phyloP scores from a whole-genome alignment of 2,113 vertebrate species.

The Coracopsis vasa region DNA sequence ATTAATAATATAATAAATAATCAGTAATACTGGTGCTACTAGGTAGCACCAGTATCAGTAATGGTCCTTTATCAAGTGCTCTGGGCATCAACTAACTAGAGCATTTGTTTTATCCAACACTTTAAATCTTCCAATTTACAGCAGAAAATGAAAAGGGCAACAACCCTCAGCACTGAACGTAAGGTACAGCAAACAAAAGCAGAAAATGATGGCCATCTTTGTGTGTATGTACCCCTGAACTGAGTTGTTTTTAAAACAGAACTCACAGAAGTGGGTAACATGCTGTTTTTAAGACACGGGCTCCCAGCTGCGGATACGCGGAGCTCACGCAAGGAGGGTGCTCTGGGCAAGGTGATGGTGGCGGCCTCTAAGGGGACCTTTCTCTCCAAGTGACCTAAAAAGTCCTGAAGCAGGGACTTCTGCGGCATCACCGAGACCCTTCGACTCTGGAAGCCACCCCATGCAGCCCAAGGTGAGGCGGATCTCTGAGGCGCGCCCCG shows the following conservation, averaged over 20 bases:
- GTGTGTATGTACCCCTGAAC: rapidly evolving
- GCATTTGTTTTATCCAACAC: neutral
- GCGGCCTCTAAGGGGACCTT: neutral
- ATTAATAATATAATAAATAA: no score
- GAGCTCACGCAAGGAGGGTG: rapidly evolving
- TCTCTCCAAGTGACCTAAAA: no score
- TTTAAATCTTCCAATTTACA: neutral
- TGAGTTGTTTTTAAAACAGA: neutral
- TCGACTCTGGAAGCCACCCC: neutral
- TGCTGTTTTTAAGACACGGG: neutral
- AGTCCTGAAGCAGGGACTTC: neutral
- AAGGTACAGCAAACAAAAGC: neutral
- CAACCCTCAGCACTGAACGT: neutral
- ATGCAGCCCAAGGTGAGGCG: neutral
- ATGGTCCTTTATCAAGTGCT: neutral
- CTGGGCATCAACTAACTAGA: neutral
- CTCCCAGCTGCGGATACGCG: neutral
- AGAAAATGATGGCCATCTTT: rapidly evolving
- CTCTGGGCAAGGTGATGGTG: rapidly evolving
- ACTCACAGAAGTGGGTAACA: rapidly evolving
- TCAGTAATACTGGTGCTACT: no score
- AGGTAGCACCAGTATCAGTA: neutral
- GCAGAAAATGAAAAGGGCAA: neutral
- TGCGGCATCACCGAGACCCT: neutral
- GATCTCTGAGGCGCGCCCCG: neutral